Evolutionary conservation across 2,113 vertebrate genomes (phyloP), one percentile per base, ranked within the genome.

Genomic region (Dicrurus megarhynchus): DNA sequence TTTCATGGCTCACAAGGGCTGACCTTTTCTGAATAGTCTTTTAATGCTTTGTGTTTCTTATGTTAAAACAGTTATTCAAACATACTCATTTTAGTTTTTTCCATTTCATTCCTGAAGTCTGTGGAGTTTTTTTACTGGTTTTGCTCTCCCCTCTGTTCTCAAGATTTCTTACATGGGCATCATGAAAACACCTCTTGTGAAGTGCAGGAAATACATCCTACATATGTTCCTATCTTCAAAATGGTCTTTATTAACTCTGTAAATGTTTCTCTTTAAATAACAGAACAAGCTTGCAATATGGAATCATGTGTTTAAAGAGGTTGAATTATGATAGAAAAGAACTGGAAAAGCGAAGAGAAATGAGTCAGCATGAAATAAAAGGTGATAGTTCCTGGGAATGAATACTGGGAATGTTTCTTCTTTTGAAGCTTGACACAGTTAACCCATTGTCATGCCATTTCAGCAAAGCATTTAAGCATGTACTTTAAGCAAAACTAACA

Each of bases 241-340:
- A 87, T 69, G 70, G 79, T 86, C 70, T 91, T 89, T 77, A 87
- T 95, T 97, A 94, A 96, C 91, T 88, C 70, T 86, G 53, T 93
- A 93, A 90, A 91, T 97, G 93, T 87, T 95, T 94, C 56, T 95
- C 74, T 94, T 93, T 71, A 86, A 97, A 91, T 95, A 84, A 96
- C 97, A 99, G 99, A 98, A 99, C 99, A 97, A 99, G 99, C 99
- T 98, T 99, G 97, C 99, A 99, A 65, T 99, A 99, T 81, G 99
- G 99, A 76, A 99, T 99, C 97, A 99, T 99, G 99, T 98, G 99
- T 98, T 99, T 99, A 98, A 99, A 99, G 98, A 99, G 99, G 97
- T 98, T 99, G 95, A 99, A 99, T 98, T 99, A 99, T 85, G 99
- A 99, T 97, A 98, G 99, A 97, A 99, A 99, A 97, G 99, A 99